phyloP scores from a whole-genome alignment of 2,113 vertebrate genomes.

The Nibea coibor region DNA sequence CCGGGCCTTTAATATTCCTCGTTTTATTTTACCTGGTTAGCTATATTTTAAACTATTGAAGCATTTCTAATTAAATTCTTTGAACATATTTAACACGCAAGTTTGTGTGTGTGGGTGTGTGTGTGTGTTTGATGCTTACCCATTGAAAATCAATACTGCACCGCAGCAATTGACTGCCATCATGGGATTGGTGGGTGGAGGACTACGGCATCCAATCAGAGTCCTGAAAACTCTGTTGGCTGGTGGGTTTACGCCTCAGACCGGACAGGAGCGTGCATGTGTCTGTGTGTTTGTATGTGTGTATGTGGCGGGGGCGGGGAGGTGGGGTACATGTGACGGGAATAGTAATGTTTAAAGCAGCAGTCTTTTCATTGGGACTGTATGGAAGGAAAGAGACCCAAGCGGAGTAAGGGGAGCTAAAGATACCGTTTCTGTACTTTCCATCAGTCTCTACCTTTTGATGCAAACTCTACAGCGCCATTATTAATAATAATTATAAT shows the following conservation, averaged over 20 bases:
- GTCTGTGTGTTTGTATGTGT: neutral
- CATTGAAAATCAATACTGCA: slow-evolving; percentile 59
- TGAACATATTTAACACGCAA: neutral
- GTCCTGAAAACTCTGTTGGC: slow-evolving; percentile 10
- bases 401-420: slow-evolving; percentile 11
- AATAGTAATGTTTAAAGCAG: slow-evolving; percentile 37
- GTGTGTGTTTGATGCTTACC: slow-evolving; percentile 13
- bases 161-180: slow-evolving; percentile 33
- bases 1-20: neutral
- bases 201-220: slow-evolving; percentile 33
- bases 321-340: slow-evolving; percentile 5
- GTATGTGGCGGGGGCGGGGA: neutral
- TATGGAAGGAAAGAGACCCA: slow-evolving; percentile 8
- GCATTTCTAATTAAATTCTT: neutral
- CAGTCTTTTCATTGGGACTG: neutral
- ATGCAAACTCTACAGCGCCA: neutral
- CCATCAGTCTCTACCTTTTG: neutral
- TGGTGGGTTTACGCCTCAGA: slow-evolving; percentile 2
- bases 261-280: neutral
- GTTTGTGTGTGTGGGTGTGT: neutral
- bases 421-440: neutral
- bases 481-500: neutral
- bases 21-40: neutral
- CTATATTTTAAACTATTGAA: neutral
- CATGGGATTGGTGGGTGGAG: slow-evolving; percentile 37